Evolutionary conservation across 1,140 invertebrate genomes (phyloP), one percentile per base, ranked within the genome.

Genomic region (Drosophila leontia): DNA sequence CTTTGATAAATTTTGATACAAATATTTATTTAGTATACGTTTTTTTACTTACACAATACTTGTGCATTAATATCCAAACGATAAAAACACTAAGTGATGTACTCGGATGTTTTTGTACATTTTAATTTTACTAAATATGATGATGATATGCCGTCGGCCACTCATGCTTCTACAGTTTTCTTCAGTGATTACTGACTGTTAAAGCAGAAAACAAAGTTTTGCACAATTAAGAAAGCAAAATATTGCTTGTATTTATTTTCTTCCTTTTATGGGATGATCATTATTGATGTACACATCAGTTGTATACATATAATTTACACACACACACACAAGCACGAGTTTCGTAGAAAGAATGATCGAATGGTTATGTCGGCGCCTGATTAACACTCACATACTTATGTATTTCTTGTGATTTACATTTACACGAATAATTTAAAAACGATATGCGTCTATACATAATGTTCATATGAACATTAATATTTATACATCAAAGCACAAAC

Each of bases 401-500:
- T 17, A 53, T 35, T 56, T 26, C 26, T 53, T 75, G 44, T 64
- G 41, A 63, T 77, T 71, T 77, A 63, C 47, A 65, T 68, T 57
- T 17, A 56, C 45, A 41, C 29, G 37, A 26, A 60, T 34, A 34
- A 34, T 6, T 26, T 26, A 55, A 56, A 56, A 39, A 58, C 32
- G 29, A 51, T n/a, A 44, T 51, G 9, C 13, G 0, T 70, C 44
- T 69, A 32, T 60, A 55, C 23, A 23, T 23, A 23, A 23, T 23
- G 23, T 23, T 23, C 12, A 42, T 37, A n/a, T 69, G 39, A 51
- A 19, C 61, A 63, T 75, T 51, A 59, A 19, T 47, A 55, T 75
- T 59, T 64, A 63, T 75, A 75, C 58, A 32, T 75, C 59, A 64
- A 75, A 75, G 70, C 71, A 50, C 57, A 75, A 74, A 41, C 58